Evolutionary conservation across 2,797 vertebrate genomes (phyloP).

Genomic region (Onychomys leucogaster): DNA sequence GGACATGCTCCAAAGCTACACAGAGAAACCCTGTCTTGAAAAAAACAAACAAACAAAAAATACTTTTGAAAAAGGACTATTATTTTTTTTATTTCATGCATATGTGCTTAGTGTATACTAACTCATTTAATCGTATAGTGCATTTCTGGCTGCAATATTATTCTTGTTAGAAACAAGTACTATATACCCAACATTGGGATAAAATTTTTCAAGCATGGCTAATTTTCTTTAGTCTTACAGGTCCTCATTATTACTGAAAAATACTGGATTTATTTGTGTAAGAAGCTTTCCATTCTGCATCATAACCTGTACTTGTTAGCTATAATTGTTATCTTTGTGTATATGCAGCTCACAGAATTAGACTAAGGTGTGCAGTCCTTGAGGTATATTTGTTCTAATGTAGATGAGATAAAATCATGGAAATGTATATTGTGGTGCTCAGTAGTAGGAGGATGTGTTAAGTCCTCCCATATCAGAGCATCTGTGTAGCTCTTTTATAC

Average conservation of each 20-base stretch:
- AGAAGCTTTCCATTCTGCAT: neutral
- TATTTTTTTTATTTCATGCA: neutral
- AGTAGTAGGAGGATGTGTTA: neutral
- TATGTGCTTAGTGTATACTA: neutral
- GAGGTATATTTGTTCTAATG: neutral
- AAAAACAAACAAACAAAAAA: no score
- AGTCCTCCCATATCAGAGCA: neutral
- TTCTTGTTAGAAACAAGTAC: neutral
- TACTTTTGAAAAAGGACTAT: neutral
- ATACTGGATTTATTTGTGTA: neutral
- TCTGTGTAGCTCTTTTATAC: neutral
- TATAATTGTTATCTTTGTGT: neutral
- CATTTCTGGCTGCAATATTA: neutral
- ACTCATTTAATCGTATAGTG: neutral
- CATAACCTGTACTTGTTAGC: neutral
- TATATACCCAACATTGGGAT: neutral
- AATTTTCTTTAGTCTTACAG: slow-evolving; percentile 6
- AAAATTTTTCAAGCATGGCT: neutral
- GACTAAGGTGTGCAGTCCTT: neutral
- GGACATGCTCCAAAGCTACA: no score
- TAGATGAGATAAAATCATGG: neutral
- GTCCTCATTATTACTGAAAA: slow-evolving; percentile 18
- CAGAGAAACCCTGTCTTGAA: no score
- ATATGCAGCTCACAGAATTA: neutral
- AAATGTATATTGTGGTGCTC: neutral